These are phyloP conservation scores for Acronicta aceris DNA, from an alignment of 2,888 invertebrate genomes.

Conservation along the genomic window DNA sequence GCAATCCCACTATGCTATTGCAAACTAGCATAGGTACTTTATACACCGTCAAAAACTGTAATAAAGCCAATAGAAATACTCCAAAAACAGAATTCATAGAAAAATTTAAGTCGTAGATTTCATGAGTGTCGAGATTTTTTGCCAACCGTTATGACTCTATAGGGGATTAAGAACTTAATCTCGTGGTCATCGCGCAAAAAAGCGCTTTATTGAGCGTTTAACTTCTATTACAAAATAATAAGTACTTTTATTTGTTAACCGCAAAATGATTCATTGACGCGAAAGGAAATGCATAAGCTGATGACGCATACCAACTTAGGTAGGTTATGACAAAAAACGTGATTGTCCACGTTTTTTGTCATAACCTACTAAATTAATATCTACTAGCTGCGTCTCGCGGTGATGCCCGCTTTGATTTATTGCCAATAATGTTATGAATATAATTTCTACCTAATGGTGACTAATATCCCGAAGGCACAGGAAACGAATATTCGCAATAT, in stretches of 20 bases:
- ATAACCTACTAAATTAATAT: too few relatives aligned
- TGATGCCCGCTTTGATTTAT: too few relatives aligned
- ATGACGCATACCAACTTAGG: too few relatives aligned
- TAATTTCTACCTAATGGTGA: not conserved
- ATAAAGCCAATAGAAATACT: not conserved
- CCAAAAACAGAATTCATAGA: constrained; percentile 16
- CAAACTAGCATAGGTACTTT: too few relatives aligned
- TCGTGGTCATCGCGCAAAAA: constrained; percentile 18
- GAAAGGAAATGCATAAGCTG: constrained; percentile 31
- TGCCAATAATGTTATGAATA: not conserved
- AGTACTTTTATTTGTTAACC: constrained; percentile 26
- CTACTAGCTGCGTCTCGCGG: too few relatives aligned
- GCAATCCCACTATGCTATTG: too few relatives aligned
- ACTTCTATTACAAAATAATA: constrained; percentile 20
- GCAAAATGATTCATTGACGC: constrained; percentile 35
- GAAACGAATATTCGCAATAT: constrained; percentile 32
- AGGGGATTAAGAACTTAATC: constrained; percentile 33
- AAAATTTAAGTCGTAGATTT: constrained; percentile 7
- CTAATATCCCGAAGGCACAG: constrained; percentile 3
- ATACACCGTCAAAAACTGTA: not conserved
- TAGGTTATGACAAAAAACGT: too few relatives aligned
- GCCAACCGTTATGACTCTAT: constrained; percentile 12
- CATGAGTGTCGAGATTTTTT: constrained; percentile 2
- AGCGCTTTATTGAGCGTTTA: constrained; percentile 21
- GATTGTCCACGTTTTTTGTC: too few relatives aligned